A percentile compares a stretch with the other conserved stretches of the same genome.
Evolutionary conservation across 2,797 vertebrate genomes (phyloP).

Genomic region (Hydrolagus colliei): DNA sequence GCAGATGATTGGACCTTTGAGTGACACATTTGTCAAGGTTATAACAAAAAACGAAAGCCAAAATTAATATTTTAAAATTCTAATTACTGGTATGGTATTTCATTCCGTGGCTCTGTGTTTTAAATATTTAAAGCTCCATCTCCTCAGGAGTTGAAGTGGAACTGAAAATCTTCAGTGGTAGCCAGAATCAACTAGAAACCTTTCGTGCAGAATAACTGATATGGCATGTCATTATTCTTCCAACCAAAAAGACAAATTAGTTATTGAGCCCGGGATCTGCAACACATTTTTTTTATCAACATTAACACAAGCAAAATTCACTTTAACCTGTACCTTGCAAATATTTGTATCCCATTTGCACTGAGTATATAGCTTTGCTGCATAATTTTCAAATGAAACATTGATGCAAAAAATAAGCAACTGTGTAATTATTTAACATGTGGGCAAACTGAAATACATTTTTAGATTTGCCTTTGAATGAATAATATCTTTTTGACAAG

Average conservation of each 20-base stretch:
- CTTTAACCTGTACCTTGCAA: constrained; percentile 19
- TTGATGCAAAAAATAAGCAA: neutral
- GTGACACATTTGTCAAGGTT: constrained; percentile 40
- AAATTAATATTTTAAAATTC: constrained; percentile 49
- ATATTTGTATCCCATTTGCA: constrained; percentile 22
- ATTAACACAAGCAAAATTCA: constrained; percentile 10
- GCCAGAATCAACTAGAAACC: constrained; percentile 30
- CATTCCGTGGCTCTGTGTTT: constrained; percentile 37
- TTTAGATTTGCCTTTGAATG: neutral
- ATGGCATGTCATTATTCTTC: constrained; percentile 34
- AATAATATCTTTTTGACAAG: neutral
- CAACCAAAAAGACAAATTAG: constrained; percentile 41
- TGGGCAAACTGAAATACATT: neutral
- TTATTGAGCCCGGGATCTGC: constrained; percentile 34
- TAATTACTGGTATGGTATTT: constrained; percentile 46
- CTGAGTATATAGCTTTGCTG: neutral
- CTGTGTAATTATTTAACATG: constrained; percentile 36
- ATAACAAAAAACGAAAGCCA: constrained; percentile 40
- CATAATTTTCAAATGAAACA: constrained; percentile 28
- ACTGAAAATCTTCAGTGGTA: constrained; percentile 37
- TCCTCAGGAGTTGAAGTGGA: constrained; percentile 36
- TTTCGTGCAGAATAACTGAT: constrained; percentile 35
- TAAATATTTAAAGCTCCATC: constrained; percentile 48
- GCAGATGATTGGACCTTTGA: constrained; percentile 37
- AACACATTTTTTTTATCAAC: neutral